These are phyloP conservation scores for Aegithalos caudatus DNA, from an alignment of 2,113 vertebrate genomes.

Conservation along the genomic window DNA sequence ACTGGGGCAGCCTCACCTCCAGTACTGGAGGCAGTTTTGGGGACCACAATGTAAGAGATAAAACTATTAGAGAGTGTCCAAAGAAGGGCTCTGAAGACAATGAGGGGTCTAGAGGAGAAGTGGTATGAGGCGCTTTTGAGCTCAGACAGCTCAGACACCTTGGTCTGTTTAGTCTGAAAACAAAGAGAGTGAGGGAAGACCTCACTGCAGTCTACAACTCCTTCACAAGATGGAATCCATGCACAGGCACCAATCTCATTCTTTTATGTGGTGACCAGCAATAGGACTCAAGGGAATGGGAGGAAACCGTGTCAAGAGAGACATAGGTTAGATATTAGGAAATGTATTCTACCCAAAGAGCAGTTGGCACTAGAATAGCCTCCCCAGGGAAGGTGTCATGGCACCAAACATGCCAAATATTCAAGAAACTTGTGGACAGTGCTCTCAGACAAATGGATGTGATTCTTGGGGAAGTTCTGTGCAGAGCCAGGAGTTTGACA, in stretches of 20 bases:
- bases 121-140: fast-evolving
- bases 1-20: fast-evolving
- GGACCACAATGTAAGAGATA: background rate
- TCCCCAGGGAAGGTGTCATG: background rate
- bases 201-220: background rate
- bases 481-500: background rate
- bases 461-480: background rate
- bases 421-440: background rate
- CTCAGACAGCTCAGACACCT: too few species aligned
- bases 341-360: background rate
- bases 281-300: background rate
- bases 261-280: background rate
- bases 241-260: too few species aligned
- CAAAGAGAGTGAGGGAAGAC: background rate
- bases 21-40: background rate
- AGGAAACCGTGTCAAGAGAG: background rate
- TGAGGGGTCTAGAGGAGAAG: background rate
- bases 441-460: background rate
- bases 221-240: background rate
- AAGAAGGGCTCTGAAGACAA: background rate
- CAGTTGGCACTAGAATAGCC: background rate
- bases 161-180: background rate
- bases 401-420: background rate
- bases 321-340: background rate
- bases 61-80: background rate